phyloP scores from a whole-genome alignment of 2,888 invertebrate species.

The Drosophila meridionalis region DNA sequence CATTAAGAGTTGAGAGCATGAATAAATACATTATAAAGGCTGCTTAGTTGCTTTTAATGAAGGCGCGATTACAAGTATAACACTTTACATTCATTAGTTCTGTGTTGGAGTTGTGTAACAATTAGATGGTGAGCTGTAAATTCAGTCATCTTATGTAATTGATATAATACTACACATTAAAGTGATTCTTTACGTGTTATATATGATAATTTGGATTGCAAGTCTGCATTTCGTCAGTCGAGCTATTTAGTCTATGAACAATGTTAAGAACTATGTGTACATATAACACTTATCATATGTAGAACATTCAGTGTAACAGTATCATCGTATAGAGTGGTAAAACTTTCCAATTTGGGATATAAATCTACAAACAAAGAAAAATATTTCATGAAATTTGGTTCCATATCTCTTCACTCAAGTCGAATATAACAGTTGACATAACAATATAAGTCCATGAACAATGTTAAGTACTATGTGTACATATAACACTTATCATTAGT shows the following conservation, averaged over 20 bases:
- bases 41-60: not conserved
- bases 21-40: conserved; percentile 4
- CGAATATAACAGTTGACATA: not conserved
- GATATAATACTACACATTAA: not conserved
- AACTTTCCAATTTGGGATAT: not conserved
- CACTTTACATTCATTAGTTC: not conserved
- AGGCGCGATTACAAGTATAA: not conserved
- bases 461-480: no score
- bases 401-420: not conserved
- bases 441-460: not conserved
- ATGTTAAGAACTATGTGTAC: no score
- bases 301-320: not conserved
- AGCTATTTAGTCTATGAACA: not conserved
- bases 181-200: no score
- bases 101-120: not conserved
- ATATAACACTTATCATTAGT: not conserved
- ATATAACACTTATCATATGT: not conserved
- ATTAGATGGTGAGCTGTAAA: not conserved
- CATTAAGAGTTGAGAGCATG: not conserved
- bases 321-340: not conserved
- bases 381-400: not conserved
- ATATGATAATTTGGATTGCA: no score
- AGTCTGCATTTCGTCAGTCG: no score
- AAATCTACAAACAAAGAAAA: not conserved
- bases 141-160: not conserved